These are phyloP conservation scores for Aythya baeri DNA, from an alignment of 2,113 vertebrate species.

Conservation along the genomic window DNA sequence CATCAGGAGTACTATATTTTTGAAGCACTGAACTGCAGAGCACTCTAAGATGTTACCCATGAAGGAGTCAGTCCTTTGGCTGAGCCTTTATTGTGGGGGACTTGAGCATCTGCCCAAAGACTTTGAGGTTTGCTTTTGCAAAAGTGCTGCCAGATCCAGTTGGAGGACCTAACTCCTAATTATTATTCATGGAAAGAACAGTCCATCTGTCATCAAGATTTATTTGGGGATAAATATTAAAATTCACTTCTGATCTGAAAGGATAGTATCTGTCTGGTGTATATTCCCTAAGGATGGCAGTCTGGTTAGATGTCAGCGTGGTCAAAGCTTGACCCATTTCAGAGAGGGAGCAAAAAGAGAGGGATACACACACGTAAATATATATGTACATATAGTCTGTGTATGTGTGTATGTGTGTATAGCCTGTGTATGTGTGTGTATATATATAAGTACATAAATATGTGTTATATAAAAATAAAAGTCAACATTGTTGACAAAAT, in stretches of 20 bases:
- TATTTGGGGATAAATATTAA: conserved; percentile 21
- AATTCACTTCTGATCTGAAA: conserved; percentile 9
- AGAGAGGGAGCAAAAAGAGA: neutral
- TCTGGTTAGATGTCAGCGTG: neutral
- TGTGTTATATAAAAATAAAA: neutral
- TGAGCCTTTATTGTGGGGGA: neutral
- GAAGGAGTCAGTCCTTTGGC: neutral
- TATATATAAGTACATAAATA: neutral
- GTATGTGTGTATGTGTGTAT: no score
- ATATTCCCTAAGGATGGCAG: neutral
- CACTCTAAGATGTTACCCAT: neutral
- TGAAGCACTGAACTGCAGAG: neutral
- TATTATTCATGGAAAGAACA: conserved; percentile 9
- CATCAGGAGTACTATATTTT: neutral
- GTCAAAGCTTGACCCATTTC: neutral
- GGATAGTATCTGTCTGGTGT: neutral
- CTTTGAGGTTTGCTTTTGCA: neutral
- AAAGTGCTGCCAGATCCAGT: neutral
- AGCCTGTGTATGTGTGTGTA: no score
- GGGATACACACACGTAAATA: neutral
- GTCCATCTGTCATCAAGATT: conserved; percentile 24
- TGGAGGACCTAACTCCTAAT: neutral
- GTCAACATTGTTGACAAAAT: neutral
- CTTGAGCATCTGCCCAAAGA: conserved; percentile 4
- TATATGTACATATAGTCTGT: no score